These are phyloP conservation scores for Peribatodes rhomboidaria DNA, from an alignment of 2,888 invertebrate species.

Conservation along the genomic window DNA sequence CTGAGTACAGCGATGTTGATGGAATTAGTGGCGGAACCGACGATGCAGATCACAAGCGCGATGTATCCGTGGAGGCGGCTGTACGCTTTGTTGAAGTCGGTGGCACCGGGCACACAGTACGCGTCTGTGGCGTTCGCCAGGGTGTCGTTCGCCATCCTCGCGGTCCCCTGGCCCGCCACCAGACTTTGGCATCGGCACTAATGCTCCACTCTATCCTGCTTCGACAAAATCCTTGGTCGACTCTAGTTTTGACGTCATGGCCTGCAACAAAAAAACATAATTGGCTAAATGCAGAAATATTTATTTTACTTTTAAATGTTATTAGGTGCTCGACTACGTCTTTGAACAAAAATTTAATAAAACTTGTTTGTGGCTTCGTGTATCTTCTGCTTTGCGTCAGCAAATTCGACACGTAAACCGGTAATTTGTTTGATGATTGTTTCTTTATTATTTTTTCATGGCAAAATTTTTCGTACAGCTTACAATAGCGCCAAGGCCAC, in stretches of 20 bases:
- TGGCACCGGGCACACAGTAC: slow-evolving; percentile 86
- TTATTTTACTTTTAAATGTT: background rate
- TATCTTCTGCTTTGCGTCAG: slow-evolving; percentile 6
- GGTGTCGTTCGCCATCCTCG: slow-evolving; percentile 67
- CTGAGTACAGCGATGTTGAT: slow-evolving; percentile 96
- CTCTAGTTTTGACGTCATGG: slow-evolving; percentile 47
- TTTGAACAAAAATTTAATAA: slow-evolving; percentile 1
- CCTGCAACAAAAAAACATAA: slow-evolving; percentile 62
- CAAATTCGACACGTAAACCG: slow-evolving; percentile 22
- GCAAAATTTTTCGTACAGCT: slow-evolving; percentile 38
- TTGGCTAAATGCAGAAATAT: slow-evolving; percentile 4
- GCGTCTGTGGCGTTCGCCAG: slow-evolving; percentile 67
- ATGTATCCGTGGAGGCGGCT: slow-evolving; percentile 93
- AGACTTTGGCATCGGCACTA: slow-evolving; percentile 60
- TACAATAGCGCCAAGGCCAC: slow-evolving; percentile 54
- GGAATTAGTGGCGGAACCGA: slow-evolving; percentile 96
- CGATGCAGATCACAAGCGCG: slow-evolving; percentile 94
- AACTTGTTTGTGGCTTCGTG: slow-evolving; percentile 5
- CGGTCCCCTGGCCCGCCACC: slow-evolving; percentile 51
- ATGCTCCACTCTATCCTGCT: slow-evolving; percentile 24
- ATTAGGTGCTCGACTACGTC: slow-evolving; percentile 4
- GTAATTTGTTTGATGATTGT: slow-evolving; percentile 28
- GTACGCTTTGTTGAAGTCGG: slow-evolving; percentile 89
- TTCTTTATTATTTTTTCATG: slow-evolving; percentile 29
- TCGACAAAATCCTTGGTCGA: slow-evolving; percentile 15